Conservation (phyloP, 2,888 invertebrate species). For the Arctia plantaginis region DNA sequence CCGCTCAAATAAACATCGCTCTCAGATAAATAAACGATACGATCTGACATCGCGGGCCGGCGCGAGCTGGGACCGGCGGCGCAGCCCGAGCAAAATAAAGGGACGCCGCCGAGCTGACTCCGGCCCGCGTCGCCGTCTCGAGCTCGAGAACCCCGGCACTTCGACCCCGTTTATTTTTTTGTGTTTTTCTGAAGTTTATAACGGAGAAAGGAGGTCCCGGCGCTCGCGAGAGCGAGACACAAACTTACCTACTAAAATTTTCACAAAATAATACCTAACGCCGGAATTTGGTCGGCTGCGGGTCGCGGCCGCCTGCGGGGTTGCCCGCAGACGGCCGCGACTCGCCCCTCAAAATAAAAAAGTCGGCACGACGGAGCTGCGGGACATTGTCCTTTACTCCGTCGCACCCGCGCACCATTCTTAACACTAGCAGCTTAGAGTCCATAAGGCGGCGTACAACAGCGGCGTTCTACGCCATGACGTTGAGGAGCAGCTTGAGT, state of each 20-base stretch:
- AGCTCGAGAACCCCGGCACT: slow-evolving; percentile 45
- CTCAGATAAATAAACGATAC: slow-evolving; percentile 76
- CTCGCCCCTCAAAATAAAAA: slow-evolving; percentile 79
- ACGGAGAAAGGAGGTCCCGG: slow-evolving; percentile 53
- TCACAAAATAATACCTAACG: slow-evolving; percentile 86
- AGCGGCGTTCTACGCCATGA: slow-evolving; percentile 74
- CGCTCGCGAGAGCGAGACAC: slow-evolving; percentile 58
- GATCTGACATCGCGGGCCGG: slow-evolving; percentile 55
- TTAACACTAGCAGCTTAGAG: slow-evolving; percentile 74
- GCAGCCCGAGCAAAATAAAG: slow-evolving; percentile 50
- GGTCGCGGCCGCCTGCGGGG: slow-evolving; percentile 75
- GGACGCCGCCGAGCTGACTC: slow-evolving; percentile 46
- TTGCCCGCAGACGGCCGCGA: slow-evolving; percentile 62
- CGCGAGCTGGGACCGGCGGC: slow-evolving; percentile 24
- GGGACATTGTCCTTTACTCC: slow-evolving; percentile 56
- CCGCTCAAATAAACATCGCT: slow-evolving; percentile 80
- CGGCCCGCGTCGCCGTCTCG: slow-evolving; percentile 57
- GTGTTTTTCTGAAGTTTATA: slow-evolving; percentile 77
- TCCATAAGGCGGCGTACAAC: slow-evolving; percentile 57
- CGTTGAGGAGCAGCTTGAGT: slow-evolving; percentile 89
- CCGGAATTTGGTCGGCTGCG: slow-evolving; percentile 80
- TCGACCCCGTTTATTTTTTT: slow-evolving; percentile 71
- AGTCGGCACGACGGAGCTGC: slow-evolving; percentile 77
- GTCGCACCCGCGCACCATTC: slow-evolving; percentile 68
- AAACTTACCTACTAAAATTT: slow-evolving; percentile 85